Conservation (phyloP, 2,888 invertebrate species). For the Coelopa pilipes region DNA sequence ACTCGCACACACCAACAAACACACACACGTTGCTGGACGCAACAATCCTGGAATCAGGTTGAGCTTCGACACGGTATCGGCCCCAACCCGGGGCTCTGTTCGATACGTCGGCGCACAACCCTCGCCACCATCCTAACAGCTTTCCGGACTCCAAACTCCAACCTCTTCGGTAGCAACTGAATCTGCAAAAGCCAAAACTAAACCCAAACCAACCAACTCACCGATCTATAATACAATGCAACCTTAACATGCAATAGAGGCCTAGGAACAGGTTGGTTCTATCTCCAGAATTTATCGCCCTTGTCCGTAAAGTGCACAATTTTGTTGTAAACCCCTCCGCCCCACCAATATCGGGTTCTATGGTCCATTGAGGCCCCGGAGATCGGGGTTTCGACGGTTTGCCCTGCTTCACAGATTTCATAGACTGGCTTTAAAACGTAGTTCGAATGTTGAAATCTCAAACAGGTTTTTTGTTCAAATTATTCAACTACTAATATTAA, state of each 20-base stretch:
- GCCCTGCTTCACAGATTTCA: too few relatives aligned
- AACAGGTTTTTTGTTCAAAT: too few relatives aligned
- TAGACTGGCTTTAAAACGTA: too few relatives aligned
- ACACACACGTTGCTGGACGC: neutral
- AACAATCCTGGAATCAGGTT: neutral
- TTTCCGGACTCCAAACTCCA: slow-evolving; percentile 18
- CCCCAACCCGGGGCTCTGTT: neutral
- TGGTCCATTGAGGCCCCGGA: too few relatives aligned
- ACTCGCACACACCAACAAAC: neutral
- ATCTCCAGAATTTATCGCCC: too few relatives aligned
- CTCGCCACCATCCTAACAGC: slow-evolving; percentile 17
- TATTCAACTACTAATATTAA: too few relatives aligned
- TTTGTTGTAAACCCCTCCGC: too few relatives aligned
- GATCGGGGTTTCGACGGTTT: too few relatives aligned
- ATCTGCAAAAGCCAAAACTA: slow-evolving; percentile 6
- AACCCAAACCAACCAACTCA: slow-evolving; percentile 12
- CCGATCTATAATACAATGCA: neutral
- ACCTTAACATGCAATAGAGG: slow-evolving; percentile 14
- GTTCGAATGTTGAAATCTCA: too few relatives aligned
- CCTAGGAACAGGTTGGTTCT: slow-evolving; percentile 28
- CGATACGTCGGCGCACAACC: slow-evolving; percentile 1
- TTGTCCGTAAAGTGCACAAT: too few relatives aligned
- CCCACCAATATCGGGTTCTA: too few relatives aligned
- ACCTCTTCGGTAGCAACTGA: slow-evolving; percentile 24
- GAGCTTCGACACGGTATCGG: slow-evolving; percentile 2